Evolutionary conservation across 2,113 vertebrate species (phyloP).

Genomic region (Tenebrosternarchus preto): DNA sequence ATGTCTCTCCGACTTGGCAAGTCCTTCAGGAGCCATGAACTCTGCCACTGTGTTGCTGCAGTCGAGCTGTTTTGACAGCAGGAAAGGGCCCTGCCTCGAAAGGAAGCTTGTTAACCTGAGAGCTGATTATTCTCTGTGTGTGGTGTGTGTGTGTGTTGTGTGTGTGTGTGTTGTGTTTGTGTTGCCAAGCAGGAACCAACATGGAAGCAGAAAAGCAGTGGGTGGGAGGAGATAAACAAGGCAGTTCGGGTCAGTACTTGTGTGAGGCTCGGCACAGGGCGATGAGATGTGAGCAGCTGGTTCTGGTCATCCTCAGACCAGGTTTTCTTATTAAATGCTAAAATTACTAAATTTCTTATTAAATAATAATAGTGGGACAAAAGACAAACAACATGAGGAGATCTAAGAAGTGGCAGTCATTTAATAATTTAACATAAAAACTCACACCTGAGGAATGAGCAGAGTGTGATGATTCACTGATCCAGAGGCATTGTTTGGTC

Average conservation of each 20-base stretch:
- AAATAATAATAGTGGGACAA: background rate
- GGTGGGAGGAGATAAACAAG: background rate
- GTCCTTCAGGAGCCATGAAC: conserved; percentile 9
- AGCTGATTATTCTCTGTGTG: conserved; percentile 43
- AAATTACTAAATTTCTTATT: too few relatives aligned
- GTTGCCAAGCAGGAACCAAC: background rate
- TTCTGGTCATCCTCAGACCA: background rate
- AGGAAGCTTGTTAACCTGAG: conserved; percentile 11
- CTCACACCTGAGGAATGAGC: background rate
- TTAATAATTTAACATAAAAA: background rate
- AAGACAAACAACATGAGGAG: background rate
- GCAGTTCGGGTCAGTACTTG: background rate
- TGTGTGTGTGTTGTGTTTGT: background rate
- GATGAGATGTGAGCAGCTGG: conserved; percentile 12
- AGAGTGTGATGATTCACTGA: background rate
- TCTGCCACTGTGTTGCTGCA: too few relatives aligned
- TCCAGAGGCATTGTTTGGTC: background rate
- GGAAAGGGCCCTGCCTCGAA: conserved; percentile 15
- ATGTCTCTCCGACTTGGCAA: conserved; percentile 1
- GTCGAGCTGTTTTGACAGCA: conserved; percentile 32
- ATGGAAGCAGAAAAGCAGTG: background rate
- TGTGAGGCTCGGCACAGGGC: background rate
- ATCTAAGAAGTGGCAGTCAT: background rate
- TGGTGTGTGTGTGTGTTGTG: conserved; percentile 15
- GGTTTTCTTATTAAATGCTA: too few relatives aligned